These are phyloP conservation scores for Halcyon senegalensis DNA, from an alignment of 2,113 vertebrate species.

Conservation along the genomic window DNA sequence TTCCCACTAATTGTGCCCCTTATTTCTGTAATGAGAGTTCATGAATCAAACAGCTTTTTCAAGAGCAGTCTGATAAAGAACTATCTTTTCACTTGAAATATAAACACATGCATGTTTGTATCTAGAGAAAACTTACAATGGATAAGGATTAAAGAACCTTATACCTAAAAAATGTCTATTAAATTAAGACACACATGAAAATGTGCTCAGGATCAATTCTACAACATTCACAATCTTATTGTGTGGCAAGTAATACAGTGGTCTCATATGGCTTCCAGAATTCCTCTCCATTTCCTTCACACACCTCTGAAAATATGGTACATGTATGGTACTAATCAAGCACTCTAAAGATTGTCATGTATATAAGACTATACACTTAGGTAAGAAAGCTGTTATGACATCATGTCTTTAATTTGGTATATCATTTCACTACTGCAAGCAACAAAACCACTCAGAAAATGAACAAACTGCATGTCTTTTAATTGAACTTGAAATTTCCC, in stretches of 20 bases:
- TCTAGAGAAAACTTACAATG: neutral
- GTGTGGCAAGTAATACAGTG: neutral
- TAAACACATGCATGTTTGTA: neutral
- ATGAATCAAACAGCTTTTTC: neutral
- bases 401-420: neutral
- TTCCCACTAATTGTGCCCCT: neutral
- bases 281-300: neutral
- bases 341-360: neutral
- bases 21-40: neutral
- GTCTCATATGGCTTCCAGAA: conserved; percentile 13
- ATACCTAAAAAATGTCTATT: neutral
- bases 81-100: neutral
- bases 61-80: neutral
- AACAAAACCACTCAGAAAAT: neutral
- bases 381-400: neutral
- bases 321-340: conserved; percentile 1
- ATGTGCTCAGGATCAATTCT: neutral
- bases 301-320: neutral
- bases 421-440: neutral
- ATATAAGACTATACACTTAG: neutral
- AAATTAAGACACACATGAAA: neutral
- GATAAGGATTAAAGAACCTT: neutral
- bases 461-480: neutral
- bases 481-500: neutral
- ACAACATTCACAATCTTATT: neutral